phyloP scores from a whole-genome alignment of 1,140 invertebrate genomes.

The Samia ricini region DNA sequence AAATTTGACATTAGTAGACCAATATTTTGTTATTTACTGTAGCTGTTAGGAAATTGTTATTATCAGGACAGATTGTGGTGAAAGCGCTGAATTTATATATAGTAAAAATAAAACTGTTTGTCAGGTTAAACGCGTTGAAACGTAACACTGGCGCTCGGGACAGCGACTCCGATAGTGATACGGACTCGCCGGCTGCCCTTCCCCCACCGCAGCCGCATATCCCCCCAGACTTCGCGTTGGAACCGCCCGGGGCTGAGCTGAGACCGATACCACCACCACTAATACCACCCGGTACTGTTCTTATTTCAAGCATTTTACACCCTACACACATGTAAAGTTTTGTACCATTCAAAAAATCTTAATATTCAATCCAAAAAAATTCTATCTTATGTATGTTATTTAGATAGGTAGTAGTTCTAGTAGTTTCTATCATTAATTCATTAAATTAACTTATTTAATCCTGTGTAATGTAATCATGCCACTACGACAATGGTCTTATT shows the following conservation, averaged over 20 bases:
- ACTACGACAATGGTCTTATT: too few relatives aligned
- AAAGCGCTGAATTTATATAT: too few relatives aligned
- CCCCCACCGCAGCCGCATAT: conserved; percentile 24
- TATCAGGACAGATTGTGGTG: too few relatives aligned
- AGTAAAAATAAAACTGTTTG: conserved; percentile 1
- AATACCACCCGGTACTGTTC: conserved; percentile 48
- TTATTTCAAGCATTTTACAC: neutral
- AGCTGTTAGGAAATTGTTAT: too few relatives aligned
- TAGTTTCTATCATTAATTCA: too few relatives aligned
- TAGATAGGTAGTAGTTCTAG: too few relatives aligned
- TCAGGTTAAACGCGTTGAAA: conserved; percentile 53
- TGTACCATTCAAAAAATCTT: neutral
- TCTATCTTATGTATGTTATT: too few relatives aligned
- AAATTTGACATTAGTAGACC: too few relatives aligned
- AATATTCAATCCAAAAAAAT: neutral
- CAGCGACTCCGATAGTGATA: conserved; percentile 67
- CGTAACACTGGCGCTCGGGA: conserved; percentile 39
- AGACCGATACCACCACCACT: conserved; percentile 54
- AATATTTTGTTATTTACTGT: too few relatives aligned
- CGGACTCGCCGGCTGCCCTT: conserved; percentile 13
- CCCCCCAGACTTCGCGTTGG: conserved; percentile 37
- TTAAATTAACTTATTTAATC: too few relatives aligned
- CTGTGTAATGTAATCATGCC: too few relatives aligned
- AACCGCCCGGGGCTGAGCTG: conserved; percentile 55
- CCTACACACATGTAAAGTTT: neutral